These are phyloP conservation scores for Malurus alboscapulatus DNA, from an alignment of 2,113 vertebrate genomes.

Conservation along the genomic window DNA sequence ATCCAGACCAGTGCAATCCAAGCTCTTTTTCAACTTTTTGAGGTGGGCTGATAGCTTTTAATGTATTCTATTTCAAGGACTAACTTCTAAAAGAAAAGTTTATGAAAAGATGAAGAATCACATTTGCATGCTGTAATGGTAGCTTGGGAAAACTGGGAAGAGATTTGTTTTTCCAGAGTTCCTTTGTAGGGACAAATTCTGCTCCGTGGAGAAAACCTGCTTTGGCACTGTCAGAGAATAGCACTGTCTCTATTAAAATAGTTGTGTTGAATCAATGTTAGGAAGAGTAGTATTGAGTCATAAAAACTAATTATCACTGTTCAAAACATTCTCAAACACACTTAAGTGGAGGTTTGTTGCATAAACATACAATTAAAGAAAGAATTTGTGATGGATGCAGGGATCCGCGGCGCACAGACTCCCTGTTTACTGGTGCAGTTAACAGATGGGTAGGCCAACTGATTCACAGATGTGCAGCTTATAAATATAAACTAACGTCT, in stretches of 20 bases:
- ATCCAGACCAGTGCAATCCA: neutral
- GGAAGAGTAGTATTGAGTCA: conserved; percentile 72
- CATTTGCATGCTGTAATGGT: neutral
- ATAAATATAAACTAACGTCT: conserved; percentile 79
- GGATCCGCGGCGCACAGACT: conserved; percentile 63
- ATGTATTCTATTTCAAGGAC: neutral
- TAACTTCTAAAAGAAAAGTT: neutral
- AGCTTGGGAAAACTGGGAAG: neutral
- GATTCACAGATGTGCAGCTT: conserved; percentile 82
- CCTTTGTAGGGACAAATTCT: conserved; percentile 2
- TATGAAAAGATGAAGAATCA: neutral
- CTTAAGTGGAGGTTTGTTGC: conserved; percentile 75
- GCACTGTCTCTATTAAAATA: conserved; percentile 43
- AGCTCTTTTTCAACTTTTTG: neutral
- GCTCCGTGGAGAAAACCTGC: neutral
- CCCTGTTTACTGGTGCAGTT: conserved; percentile 79
- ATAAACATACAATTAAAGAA: conserved; percentile 80
- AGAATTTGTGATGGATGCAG: conserved; percentile 80
- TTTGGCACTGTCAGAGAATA: conserved; percentile 24
- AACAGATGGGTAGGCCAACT: conserved; percentile 84
- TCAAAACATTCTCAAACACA: conserved; percentile 75
- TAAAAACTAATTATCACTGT: conserved; percentile 73
- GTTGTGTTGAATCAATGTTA: conserved; percentile 36
- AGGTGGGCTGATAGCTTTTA: neutral
- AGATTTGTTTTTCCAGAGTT: neutral